Evolutionary conservation across 2,888 invertebrate genomes (phyloP).

Genomic region (Apomyelois bistriatella): DNA sequence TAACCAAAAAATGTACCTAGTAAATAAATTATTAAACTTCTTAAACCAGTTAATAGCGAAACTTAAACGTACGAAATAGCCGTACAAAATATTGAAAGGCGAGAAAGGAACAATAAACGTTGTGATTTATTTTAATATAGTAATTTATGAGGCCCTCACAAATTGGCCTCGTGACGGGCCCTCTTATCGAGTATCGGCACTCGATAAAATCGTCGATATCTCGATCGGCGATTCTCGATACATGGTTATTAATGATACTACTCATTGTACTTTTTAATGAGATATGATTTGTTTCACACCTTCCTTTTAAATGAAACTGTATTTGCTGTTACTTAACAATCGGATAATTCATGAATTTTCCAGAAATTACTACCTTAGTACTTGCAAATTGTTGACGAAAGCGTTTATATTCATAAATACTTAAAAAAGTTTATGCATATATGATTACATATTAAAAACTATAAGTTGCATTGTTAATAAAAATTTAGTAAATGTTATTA

Average conservation of each 20-base stretch:
- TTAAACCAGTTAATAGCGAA: neutral
- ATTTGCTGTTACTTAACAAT: neutral
- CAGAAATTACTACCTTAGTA: too few species aligned
- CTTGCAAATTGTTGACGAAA: too few species aligned
- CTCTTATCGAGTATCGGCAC: slow-evolving; percentile 61
- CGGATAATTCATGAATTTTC: too few species aligned
- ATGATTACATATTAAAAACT: too few species aligned
- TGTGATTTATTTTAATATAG: slow-evolving; percentile 77
- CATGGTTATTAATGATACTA: slow-evolving; percentile 62
- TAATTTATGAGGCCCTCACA: slow-evolving; percentile 72
- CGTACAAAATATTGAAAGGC: slow-evolving; percentile 32
- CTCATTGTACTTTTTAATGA: slow-evolving; percentile 62
- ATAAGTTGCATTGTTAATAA: too few species aligned
- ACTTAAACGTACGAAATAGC: neutral
- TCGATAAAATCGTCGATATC: slow-evolving; percentile 66
- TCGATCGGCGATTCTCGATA: slow-evolving; percentile 34
- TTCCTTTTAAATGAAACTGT: slow-evolving; percentile 4
- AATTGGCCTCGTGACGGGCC: slow-evolving; percentile 68
- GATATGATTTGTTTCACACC: slow-evolving; percentile 38
- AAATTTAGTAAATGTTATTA: too few species aligned
- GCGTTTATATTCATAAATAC: too few species aligned
- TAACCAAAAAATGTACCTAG: too few species aligned
- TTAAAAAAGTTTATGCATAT: too few species aligned
- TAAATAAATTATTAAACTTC: neutral
- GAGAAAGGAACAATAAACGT: slow-evolving; percentile 74